Evolutionary conservation across 2,888 invertebrate genomes (phyloP), one percentile per base, ranked within the genome.

Genomic region (Flabesymbios commensalis): DNA sequence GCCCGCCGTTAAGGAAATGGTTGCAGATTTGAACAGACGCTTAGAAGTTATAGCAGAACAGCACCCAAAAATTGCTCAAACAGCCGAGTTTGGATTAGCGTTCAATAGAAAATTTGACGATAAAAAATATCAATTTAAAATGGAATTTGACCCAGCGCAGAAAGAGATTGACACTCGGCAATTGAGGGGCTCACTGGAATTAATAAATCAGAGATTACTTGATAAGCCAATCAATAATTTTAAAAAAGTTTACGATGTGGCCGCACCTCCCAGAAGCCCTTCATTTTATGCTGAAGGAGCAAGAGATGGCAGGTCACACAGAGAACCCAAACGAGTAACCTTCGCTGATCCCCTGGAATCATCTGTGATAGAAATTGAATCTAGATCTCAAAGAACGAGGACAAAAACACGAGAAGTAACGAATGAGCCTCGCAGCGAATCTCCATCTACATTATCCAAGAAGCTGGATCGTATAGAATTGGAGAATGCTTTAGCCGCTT

Each of bases 321-420:
- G 51, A 29, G 48, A 33, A 10, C 58, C 39, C 22, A 32, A 59
- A 17, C 31, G 63, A 32, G 68, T 68, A 3, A 61, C 57, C 24
- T 68, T 68, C 48, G 68, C 68, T 19, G 68, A 68, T n/a, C 68
- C 68, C 17, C 59, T 53, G 5, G 68, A 68, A 45, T 63, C 63
- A 29, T 67, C 65, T 28, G 66, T 68, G n/a, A 68, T 68, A 5
- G 68, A 68, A 41, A 68, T 68, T 24, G 68, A 68, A 48, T 57
- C 67, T 19, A 47, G 66, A 24, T 45, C 47, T 14, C 55, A 51
- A 36, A 52, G 66, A 14, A 43, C 41, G n/a, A 39, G 45, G 1
- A 43, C 54, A 10, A 49, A 48, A n/a, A 26, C 56, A 19, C 19
- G 56, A 2, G 36, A 17, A 10, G 39, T 10, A 5, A 28, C 5